phyloP scores from a whole-genome alignment of 2,113 vertebrate genomes.

The Callaeas wilsoni region DNA sequence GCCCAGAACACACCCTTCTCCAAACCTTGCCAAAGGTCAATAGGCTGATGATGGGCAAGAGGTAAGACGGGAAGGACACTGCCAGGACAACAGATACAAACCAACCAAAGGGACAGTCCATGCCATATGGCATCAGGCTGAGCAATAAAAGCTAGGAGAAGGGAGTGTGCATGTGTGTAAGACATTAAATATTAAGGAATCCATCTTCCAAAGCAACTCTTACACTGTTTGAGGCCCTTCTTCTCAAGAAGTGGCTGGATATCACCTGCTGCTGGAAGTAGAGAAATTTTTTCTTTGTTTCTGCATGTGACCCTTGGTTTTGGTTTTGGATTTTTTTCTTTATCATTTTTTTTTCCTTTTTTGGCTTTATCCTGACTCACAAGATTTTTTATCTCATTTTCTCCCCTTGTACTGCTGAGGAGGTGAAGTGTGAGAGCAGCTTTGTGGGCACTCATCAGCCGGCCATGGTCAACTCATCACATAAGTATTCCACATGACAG shows the following conservation, averaged over 20 bases:
- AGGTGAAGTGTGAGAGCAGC: not conserved
- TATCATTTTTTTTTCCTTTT: not conserved
- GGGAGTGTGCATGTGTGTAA: not conserved
- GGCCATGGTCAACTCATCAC: not conserved
- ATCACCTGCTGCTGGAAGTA: not conserved
- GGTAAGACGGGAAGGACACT: not conserved
- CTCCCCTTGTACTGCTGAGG: not conserved
- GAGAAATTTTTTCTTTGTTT: not conserved
- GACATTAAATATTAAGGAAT: not conserved
- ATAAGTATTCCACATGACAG: not conserved
- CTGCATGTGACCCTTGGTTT: accelerated
- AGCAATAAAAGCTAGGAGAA: not conserved
- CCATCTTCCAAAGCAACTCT: not conserved
- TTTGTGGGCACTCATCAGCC: not conserved
- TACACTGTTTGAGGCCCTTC: not conserved
- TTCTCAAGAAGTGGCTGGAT: not conserved
- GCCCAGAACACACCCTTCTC: not conserved
- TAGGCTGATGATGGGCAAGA: not conserved
- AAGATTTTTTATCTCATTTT: not conserved
- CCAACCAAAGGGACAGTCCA: not conserved
- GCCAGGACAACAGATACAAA: not conserved
- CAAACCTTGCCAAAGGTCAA: not conserved
- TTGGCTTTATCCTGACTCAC: accelerated
- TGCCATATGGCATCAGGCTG: not conserved
- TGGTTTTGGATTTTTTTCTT: not conserved